Conservation (phyloP, 1,140 invertebrate genomes). For the Polypedilum vanderplanki region DNA sequence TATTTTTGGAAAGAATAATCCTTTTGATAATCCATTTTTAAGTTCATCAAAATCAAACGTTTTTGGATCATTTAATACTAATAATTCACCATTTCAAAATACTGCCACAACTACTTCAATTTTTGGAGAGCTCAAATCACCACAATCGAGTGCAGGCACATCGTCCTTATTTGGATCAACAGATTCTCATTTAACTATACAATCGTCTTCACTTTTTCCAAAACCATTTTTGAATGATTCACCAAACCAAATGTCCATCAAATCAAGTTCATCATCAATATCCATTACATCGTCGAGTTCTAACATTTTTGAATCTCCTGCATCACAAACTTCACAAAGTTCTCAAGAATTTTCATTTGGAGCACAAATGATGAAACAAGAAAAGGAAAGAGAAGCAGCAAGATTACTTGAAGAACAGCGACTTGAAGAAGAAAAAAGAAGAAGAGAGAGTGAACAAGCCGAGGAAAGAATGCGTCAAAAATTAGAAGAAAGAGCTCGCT, state of each 20-base stretch:
- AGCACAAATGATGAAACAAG: slow-evolving; percentile 33
- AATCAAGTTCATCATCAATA: not conserved
- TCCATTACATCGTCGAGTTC: not conserved
- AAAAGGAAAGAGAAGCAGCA: slow-evolving; percentile 29
- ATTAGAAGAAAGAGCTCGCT: slow-evolving; percentile 35
- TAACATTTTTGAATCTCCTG: too few species aligned
- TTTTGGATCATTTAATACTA: not conserved
- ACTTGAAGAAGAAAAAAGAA: slow-evolving; percentile 35
- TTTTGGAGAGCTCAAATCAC: not conserved
- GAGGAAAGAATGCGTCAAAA: slow-evolving; percentile 35
- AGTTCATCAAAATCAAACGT: not conserved
- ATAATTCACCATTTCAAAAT: too few species aligned
- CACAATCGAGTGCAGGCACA: slow-evolving; percentile 26
- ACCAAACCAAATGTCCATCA: not conserved
- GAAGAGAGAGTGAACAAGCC: slow-evolving; percentile 30
- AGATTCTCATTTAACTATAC: too few species aligned
- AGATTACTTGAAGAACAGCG: slow-evolving; percentile 29
- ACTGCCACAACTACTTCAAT: not conserved
- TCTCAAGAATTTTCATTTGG: not conserved
- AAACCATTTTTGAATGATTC: slow-evolving; percentile 14
- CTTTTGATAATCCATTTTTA: not conserved
- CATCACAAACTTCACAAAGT: not conserved
- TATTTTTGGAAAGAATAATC: not conserved
- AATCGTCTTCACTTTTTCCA: not conserved
- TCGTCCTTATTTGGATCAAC: slow-evolving; percentile 28